These are phyloP conservation scores for Triplophysa siluroides DNA, from an alignment of 2,113 vertebrate species.

Conservation along the genomic window DNA sequence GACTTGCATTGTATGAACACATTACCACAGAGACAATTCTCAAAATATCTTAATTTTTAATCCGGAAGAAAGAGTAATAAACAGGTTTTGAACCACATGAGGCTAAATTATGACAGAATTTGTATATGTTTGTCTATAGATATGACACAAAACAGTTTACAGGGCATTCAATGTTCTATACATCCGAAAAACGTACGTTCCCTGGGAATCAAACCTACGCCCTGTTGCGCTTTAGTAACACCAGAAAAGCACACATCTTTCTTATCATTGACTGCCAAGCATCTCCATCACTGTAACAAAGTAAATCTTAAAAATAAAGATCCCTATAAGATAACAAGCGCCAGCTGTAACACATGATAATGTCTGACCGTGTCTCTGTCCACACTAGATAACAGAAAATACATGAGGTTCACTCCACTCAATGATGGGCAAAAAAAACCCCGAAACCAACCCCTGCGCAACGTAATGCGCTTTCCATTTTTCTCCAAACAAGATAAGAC, in stretches of 20 bases:
- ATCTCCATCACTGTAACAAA: neutral
- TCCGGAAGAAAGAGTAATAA: too few relatives aligned
- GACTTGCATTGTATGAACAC: too few relatives aligned
- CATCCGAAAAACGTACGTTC: too few relatives aligned
- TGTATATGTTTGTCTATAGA: too few relatives aligned
- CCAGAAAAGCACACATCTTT: neutral
- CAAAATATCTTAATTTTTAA: too few relatives aligned
- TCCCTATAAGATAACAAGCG: conserved; percentile 9
- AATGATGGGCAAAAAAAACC: conserved; percentile 22
- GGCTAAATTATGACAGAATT: too few relatives aligned
- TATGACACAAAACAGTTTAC: too few relatives aligned
- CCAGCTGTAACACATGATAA: conserved; percentile 24
- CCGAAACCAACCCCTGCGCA: conserved; percentile 22
- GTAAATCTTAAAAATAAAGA: conserved; percentile 8
- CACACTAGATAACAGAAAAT: conserved; percentile 7
- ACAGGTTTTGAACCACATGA: too few relatives aligned
- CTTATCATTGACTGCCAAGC: conserved; percentile 8
- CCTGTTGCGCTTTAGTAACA: too few relatives aligned
- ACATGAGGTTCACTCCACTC: neutral
- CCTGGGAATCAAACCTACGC: too few relatives aligned
- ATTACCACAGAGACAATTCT: too few relatives aligned
- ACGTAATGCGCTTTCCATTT: conserved; percentile 1
- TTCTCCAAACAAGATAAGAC: conserved; percentile 34
- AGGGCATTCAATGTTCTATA: too few relatives aligned
- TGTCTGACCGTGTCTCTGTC: conserved; percentile 20